These are phyloP conservation scores for Lasioglossum malachurum DNA, from an alignment of 2,888 invertebrate genomes.

Conservation along the genomic window DNA sequence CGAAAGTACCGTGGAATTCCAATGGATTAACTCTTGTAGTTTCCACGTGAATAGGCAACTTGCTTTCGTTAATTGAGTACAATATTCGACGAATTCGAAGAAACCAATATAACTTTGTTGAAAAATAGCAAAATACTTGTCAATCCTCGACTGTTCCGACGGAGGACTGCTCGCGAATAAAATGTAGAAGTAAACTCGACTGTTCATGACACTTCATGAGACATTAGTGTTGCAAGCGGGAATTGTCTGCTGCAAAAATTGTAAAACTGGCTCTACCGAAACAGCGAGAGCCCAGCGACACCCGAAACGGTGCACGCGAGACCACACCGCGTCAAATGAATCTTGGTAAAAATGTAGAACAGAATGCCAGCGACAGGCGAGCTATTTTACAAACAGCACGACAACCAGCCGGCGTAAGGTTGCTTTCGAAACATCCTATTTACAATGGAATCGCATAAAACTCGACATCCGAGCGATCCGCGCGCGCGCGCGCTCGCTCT, in stretches of 20 bases:
- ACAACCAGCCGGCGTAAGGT: conserved; percentile 3
- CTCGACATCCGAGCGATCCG: not conserved
- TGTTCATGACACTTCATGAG: not conserved
- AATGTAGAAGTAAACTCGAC: not conserved
- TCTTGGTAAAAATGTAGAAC: not conserved
- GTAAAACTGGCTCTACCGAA: not conserved
- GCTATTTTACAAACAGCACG: not conserved
- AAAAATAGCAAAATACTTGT: not conserved
- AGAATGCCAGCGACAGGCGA: not conserved
- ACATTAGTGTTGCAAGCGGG: not conserved
- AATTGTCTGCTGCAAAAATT: not conserved
- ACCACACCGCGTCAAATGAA: not conserved
- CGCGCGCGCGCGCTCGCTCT: not conserved
- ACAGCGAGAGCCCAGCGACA: not conserved
- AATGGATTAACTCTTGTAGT: not conserved
- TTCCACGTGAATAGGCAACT: not conserved
- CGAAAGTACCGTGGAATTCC: not conserved
- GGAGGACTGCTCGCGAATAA: not conserved
- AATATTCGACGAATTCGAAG: not conserved
- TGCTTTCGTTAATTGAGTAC: not conserved
- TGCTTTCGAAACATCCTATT: conserved; percentile 4
- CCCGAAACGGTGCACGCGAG: not conserved
- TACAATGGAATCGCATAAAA: conserved; percentile 10
- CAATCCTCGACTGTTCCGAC: not conserved
- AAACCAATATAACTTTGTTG: not conserved